Conservation (phyloP, 2,797 vertebrate species). For the Mastacembelus armatus region DNA sequence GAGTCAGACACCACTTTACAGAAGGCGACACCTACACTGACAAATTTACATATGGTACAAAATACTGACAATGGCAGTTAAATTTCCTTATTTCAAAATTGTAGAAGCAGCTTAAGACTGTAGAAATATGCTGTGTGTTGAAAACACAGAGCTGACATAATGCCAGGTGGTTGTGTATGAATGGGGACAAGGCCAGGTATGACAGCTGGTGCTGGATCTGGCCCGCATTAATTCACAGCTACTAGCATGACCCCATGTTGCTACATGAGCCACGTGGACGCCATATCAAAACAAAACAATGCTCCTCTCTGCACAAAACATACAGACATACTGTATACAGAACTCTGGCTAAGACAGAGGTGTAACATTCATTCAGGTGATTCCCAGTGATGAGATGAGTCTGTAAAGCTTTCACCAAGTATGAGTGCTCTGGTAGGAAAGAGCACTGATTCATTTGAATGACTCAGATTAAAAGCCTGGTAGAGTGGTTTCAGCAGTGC, state of each 20-base stretch:
- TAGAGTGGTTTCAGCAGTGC: no score
- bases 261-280: conserved; percentile 53
- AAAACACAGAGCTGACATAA: conserved; percentile 19
- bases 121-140: neutral
- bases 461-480: no score
- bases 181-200: conserved; percentile 56
- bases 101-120: neutral
- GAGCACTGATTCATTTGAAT: no score
- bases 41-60: neutral
- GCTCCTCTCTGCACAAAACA: conserved; percentile 37
- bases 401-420: no score
- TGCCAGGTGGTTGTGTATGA: conserved; percentile 44
- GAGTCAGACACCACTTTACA: neutral
- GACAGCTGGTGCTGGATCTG: conserved; percentile 64
- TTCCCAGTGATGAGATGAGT: no score
- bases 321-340: neutral
- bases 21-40: neutral
- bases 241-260: conserved; percentile 47
- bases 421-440: no score
- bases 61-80: neutral
- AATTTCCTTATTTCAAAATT: neutral
- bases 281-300: conserved; percentile 53
- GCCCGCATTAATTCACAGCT: conserved; percentile 36
- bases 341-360: conserved; percentile 29
- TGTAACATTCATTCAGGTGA: no score